Conservation (phyloP, 2,113 vertebrate genomes). For the Euleptes europaea region DNA sequence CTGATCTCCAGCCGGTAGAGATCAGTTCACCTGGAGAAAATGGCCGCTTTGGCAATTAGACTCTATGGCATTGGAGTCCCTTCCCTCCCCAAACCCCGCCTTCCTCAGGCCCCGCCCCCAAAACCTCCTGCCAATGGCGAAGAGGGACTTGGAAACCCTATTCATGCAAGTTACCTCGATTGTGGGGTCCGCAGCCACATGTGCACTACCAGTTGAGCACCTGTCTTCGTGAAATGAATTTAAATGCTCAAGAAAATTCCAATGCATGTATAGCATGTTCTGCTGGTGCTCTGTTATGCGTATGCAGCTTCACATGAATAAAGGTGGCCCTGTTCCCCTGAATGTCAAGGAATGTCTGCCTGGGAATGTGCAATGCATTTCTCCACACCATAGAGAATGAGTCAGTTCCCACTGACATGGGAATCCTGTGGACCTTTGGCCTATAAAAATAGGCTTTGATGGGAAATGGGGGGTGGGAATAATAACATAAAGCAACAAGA, state of each 20-base stretch:
- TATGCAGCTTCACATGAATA: not conserved
- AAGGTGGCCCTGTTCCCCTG: too few species aligned
- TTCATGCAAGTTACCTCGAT: conserved; percentile 22
- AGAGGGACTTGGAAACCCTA: too few species aligned
- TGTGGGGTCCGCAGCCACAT: conserved; percentile 11
- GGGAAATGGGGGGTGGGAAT: too few species aligned
- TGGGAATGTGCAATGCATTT: not conserved
- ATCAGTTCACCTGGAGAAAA: too few species aligned
- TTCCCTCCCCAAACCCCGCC: too few species aligned
- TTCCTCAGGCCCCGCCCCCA: too few species aligned
- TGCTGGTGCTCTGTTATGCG: not conserved
- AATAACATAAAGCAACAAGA: not conserved
- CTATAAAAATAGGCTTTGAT: not conserved
- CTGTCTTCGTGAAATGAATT: conserved; percentile 21
- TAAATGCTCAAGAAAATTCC: conserved; percentile 24
- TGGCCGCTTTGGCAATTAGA: too few species aligned
- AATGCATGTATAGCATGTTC: not conserved
- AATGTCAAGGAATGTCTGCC: too few species aligned
- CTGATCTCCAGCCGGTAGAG: too few species aligned
- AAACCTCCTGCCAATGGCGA: too few species aligned
- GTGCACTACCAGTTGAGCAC: not conserved
- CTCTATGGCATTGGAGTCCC: too few species aligned
- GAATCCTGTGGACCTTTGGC: too few species aligned
- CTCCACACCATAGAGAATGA: not conserved
- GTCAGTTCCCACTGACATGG: not conserved